Evolutionary conservation across 2,888 invertebrate species (phyloP).

Genomic region (Caenorhabditis panamensis): DNA sequence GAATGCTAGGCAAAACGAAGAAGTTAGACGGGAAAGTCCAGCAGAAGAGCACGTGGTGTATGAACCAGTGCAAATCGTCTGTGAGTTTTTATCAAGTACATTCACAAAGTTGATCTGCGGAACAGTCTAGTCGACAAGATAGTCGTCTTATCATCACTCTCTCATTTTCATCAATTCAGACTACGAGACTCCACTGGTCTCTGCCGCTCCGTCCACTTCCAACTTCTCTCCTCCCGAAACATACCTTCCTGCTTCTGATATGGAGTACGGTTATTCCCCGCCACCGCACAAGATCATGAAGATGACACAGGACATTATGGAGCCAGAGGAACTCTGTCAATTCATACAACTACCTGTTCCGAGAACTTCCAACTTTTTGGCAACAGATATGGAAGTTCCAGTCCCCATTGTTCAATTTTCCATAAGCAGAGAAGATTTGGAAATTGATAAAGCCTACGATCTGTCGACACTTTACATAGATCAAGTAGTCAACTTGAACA

Average conservation of each 20-base stretch:
- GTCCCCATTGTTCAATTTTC: neutral
- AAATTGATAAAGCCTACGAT: constrained; percentile 22
- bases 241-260: neutral
- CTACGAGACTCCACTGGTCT: constrained; percentile 17
- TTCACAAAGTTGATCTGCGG: neutral
- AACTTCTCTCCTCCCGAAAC: neutral
- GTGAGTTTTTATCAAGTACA: neutral
- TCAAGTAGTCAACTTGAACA: constrained; percentile 40
- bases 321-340: constrained; percentile 38
- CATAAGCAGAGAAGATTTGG: neutral
- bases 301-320: constrained; percentile 29
- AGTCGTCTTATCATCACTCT: neutral
- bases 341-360: constrained; percentile 21
- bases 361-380: neutral
- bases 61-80: neutral
- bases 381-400: neutral
- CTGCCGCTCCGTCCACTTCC: neutral
- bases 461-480: constrained; percentile 43
- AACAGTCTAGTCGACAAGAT: no score
- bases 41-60: neutral
- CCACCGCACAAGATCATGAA: constrained; percentile 9
- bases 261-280: constrained; percentile 12
- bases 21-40: neutral
- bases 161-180: constrained; percentile 12
- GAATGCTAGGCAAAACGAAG: neutral